phyloP scores from a whole-genome alignment of 1,140 invertebrate genomes.

The Pseudoatta argentina region DNA sequence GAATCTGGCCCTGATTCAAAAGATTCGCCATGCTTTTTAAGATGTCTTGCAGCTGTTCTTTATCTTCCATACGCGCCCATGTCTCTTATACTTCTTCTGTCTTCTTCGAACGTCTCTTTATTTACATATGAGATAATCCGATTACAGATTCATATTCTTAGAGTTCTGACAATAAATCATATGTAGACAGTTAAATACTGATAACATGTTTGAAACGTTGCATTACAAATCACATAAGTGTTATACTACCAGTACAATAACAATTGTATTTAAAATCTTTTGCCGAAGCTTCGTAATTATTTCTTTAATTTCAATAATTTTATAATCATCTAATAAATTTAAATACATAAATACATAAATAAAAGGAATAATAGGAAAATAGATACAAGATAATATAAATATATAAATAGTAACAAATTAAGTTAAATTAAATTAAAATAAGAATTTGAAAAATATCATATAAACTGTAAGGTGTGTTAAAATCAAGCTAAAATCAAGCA shows the following conservation, averaged over 20 bases:
- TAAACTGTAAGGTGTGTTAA: not conserved
- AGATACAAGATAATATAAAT: not conserved
- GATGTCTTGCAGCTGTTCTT: slow-evolving; percentile 84
- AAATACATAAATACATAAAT: not conserved
- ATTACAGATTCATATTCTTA: slow-evolving; percentile 67
- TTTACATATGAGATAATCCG: slow-evolving; percentile 68
- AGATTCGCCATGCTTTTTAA: slow-evolving; percentile 81
- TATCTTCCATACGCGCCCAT: slow-evolving; percentile 67
- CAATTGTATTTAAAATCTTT: not conserved
- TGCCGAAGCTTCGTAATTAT: not conserved
- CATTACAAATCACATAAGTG: not conserved
- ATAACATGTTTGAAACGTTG: not conserved
- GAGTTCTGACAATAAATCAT: not conserved
- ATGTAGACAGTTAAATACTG: not conserved
- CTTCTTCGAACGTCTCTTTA: slow-evolving; percentile 39
- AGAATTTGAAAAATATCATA: not conserved
- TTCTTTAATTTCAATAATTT: not conserved
- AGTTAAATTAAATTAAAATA: not conserved
- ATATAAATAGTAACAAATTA: not conserved
- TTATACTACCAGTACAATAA: not conserved
- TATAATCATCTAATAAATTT: slow-evolving; percentile 5
- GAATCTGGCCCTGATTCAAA: slow-evolving; percentile 81
- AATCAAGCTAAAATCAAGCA: not conserved
- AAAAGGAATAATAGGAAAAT: not conserved
- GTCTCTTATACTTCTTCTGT: slow-evolving; percentile 49